phyloP scores from a whole-genome alignment of 2,113 vertebrate species.

The Rhinichthys klamathensis region DNA sequence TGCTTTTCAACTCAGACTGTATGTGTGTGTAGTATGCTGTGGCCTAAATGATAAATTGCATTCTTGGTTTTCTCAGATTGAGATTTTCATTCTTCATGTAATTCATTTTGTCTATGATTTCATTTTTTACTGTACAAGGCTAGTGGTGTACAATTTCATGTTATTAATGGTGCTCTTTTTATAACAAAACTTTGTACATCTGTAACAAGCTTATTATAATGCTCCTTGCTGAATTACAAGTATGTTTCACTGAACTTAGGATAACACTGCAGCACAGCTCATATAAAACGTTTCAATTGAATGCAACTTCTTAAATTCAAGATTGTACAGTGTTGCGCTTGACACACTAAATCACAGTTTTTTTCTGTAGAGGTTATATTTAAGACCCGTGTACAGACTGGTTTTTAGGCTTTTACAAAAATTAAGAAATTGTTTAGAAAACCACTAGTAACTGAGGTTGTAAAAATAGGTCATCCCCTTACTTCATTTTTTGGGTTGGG shows the following conservation, averaged over 20 bases:
- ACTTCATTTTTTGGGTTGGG: not conserved
- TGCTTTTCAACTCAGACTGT: not conserved
- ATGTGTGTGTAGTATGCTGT: not conserved
- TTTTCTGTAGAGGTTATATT: not conserved
- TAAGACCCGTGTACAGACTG: not conserved
- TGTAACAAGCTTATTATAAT: conserved; percentile 8
- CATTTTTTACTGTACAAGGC: not conserved
- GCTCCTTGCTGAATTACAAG: not conserved
- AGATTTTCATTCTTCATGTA: not conserved
- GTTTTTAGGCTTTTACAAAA: conserved; percentile 41
- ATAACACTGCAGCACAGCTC: not conserved
- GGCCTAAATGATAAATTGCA: not conserved
- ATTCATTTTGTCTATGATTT: not conserved
- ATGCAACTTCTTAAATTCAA: not conserved
- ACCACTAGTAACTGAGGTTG: conserved; percentile 49
- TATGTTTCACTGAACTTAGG: not conserved
- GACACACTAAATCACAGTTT: not conserved
- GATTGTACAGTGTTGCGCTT: not conserved
- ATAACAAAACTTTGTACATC: not conserved
- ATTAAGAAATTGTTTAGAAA: conserved; percentile 44
- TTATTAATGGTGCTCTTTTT: not conserved
- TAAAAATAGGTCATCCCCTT: conserved; percentile 17
- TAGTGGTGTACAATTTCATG: conserved; percentile 18
- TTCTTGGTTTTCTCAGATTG: not conserved
- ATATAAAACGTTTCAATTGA: not conserved